Base-by-base conservation (phyloP, 2,113 vertebrate genomes). In the Numida meleagris region DNA sequence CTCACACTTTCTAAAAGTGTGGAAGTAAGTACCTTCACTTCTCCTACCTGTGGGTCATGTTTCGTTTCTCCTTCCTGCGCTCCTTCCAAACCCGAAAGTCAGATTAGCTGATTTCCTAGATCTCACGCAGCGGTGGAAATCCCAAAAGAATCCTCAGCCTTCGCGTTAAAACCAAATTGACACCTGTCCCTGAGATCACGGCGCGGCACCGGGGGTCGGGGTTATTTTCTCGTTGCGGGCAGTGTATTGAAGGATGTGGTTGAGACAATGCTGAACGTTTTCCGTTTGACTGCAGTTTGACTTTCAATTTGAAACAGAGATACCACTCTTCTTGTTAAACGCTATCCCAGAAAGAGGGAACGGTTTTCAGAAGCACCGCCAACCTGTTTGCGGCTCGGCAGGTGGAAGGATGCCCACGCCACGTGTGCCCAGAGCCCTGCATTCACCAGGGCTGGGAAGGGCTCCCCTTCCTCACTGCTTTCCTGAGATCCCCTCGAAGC, bases 291-390 rank as follows among this genome's bases (percentile, higher is more conserved):
- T 97, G 94, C 90, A 40, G 88, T 58, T 89, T 95, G 68, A 83
- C 93, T 97, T 97, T 95, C 95, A 94, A 93, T 95, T 88, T 95
- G 91, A 96, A 91, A 77, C 79, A 70, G 75, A 95, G 78, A 68
- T 9, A 29, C 13, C 27, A 21, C 59, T 51, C 50, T 94, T 95
- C 91, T 80, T 43, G 88, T 73, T 90, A 96, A 96, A 75, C 19
- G 2, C 71, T 6, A 79, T 93, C 93, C 87, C 84, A 95, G 96
- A 91, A 91, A 73, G 42, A 68, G 71, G 76, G 84, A 90, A 58
- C 51, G 50, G 79, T 79, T 95, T 86, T 79, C 5, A 89, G 83
- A 94, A 96, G 89, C 68, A 7, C 25, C 13, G 17, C 79, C 94
- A 74, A 78, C 78, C 87, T 53, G 65, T 5, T 53, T 24, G 63